These are phyloP conservation scores for Nannospalax galili DNA, from an alignment of 2,113 vertebrate genomes.

Conservation along the genomic window DNA sequence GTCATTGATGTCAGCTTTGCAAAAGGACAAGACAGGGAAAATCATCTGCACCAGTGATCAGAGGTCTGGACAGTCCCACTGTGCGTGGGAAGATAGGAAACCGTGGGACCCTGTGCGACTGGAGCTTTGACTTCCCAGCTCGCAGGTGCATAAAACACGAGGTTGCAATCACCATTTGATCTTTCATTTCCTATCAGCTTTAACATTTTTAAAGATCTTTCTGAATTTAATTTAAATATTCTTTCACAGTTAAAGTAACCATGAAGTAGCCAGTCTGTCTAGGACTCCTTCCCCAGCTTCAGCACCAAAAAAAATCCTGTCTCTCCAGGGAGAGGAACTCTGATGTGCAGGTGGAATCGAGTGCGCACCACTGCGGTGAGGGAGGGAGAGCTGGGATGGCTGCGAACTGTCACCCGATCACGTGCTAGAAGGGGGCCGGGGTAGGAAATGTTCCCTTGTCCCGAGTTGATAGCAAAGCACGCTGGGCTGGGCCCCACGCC, in stretches of 20 bases:
- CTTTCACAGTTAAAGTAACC: not conserved
- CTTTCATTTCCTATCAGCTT: not conserved
- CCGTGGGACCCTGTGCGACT: rapidly evolving
- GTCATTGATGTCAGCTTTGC: not conserved
- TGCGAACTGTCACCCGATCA: not conserved
- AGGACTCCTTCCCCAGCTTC: not conserved
- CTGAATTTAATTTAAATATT: not conserved
- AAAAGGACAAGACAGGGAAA: not conserved
- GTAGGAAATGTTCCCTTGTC: not conserved
- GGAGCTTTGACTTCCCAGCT: not conserved
- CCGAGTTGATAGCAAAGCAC: not conserved
- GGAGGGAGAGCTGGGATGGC: not conserved
- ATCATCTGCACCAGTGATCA: not conserved
- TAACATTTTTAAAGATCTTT: not conserved
- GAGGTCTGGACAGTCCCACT: not conserved
- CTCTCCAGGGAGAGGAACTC: not conserved
- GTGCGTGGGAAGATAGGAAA: not conserved
- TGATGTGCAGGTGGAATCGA: not conserved
- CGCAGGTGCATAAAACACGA: not conserved
- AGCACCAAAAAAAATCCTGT: not conserved
- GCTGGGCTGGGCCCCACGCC: too few relatives aligned
- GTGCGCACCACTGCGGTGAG: not conserved
- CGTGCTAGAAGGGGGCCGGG: rapidly evolving
- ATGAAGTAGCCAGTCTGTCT: not conserved
- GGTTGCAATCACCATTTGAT: not conserved